A percentile compares a stretch with the other conserved stretches of the same genome.
phyloP scores from a whole-genome alignment of 2,888 invertebrate genomes.

The Phortica magna region DNA sequence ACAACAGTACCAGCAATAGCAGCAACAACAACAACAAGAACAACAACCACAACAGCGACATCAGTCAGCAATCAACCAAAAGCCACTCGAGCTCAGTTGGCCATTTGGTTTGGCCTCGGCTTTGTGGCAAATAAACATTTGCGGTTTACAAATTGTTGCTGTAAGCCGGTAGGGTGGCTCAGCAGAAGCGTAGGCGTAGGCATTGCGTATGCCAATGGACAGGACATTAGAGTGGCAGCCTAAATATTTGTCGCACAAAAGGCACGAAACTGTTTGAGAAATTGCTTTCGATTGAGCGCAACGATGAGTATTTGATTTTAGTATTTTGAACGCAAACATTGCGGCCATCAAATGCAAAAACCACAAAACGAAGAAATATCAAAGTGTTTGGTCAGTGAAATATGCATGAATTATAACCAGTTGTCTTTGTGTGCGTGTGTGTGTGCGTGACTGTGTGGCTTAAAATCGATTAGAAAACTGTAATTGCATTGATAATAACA shows the following conservation, averaged over 20 bases:
- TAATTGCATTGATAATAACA: background rate
- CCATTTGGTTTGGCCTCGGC: background rate
- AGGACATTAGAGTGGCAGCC: background rate
- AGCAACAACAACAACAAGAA: background rate
- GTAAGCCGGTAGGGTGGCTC: background rate
- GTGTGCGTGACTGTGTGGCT: too few relatives aligned
- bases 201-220: background rate
- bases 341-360: background rate
- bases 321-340: background rate
- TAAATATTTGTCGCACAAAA: too few relatives aligned
- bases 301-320: background rate
- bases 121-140: slow-evolving; percentile 31
- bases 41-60: background rate
- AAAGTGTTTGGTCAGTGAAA: background rate
- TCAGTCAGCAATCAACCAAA: slow-evolving; percentile 6
- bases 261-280: background rate
- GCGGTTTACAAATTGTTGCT: background rate
- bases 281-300: background rate
- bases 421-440: too few relatives aligned
- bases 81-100: background rate
- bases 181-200: background rate
- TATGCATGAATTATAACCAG: background rate
- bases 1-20: background rate
- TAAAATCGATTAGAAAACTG: background rate
- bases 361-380: background rate